phyloP scores from a whole-genome alignment of 2,113 vertebrate genomes.

The Callipepla californica region DNA sequence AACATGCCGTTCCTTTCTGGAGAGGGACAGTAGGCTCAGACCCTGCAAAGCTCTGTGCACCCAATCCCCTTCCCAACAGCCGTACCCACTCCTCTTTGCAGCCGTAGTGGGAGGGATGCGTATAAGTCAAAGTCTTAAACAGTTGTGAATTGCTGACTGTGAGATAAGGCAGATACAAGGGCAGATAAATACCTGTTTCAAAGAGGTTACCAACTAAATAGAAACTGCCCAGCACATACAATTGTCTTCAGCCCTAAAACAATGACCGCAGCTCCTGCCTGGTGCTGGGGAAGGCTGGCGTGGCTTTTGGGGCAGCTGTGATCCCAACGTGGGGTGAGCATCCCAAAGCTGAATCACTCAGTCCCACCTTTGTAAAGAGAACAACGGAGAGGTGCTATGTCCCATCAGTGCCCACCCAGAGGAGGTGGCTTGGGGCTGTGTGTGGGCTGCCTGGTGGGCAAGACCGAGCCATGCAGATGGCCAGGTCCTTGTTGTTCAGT shows the following conservation, averaged over 20 bases:
- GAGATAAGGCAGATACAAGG: conserved; percentile 52
- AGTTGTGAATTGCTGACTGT: background rate
- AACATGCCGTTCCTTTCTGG: rapidly evolving
- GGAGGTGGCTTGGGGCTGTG: background rate
- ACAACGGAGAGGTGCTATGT: rapidly evolving
- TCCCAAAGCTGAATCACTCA: background rate
- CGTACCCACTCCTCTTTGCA: background rate
- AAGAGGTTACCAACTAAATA: conserved; percentile 15
- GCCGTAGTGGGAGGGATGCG: background rate
- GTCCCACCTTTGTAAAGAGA: background rate
- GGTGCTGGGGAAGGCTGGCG: background rate
- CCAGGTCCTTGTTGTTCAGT: background rate
- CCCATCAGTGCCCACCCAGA: background rate
- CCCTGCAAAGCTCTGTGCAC: background rate
- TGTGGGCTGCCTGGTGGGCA: background rate
- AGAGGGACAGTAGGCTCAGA: background rate
- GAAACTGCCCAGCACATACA: background rate
- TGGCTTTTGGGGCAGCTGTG: background rate
- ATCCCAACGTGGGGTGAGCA: background rate
- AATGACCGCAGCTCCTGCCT: background rate
- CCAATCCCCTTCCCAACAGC: background rate
- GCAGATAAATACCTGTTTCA: conserved; percentile 51
- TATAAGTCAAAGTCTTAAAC: background rate
- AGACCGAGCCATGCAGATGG: rapidly evolving
- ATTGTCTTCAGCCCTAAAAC: background rate